Evolutionary conservation across 2,113 vertebrate species (phyloP).

Genomic region (Lepus timidus): DNA sequence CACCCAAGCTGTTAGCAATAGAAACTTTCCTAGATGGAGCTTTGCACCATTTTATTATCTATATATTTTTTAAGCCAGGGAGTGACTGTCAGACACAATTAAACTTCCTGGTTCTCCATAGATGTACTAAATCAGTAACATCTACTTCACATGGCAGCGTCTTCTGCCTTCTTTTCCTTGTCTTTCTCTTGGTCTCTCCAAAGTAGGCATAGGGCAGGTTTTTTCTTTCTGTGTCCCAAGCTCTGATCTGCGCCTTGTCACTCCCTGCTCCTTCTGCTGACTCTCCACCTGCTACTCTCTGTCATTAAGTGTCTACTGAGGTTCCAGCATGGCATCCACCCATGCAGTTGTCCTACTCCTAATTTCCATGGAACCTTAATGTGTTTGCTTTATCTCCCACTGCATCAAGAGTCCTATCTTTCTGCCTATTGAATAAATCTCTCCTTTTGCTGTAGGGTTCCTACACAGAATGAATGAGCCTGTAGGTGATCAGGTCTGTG

Average conservation of each 20-base stretch:
- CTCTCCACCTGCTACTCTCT: not conserved
- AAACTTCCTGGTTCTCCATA: not conserved
- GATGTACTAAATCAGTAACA: not conserved
- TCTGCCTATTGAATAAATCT: not conserved
- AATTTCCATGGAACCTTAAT: not conserved
- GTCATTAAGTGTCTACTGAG: too few relatives aligned
- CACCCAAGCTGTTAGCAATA: not conserved
- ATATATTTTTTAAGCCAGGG: not conserved
- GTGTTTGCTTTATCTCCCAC: not conserved
- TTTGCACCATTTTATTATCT: not conserved
- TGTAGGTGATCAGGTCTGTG: not conserved
- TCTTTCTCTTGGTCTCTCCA: not conserved
- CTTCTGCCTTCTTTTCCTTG: not conserved
- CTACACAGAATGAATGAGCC: not conserved
- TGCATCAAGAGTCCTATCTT: not conserved
- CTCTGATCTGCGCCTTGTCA: not conserved
- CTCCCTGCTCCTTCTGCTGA: not conserved
- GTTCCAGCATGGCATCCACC: not conserved
- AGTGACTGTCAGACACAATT: fast-evolving
- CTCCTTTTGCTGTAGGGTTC: not conserved
- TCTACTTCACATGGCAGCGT: not conserved
- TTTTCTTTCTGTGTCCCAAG: not conserved
- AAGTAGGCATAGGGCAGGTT: not conserved
- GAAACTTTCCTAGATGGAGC: not conserved
- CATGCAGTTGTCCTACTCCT: not conserved